These are phyloP conservation scores for Glaucidium brasilianum DNA, from an alignment of 2,113 vertebrate genomes.

Conservation along the genomic window DNA sequence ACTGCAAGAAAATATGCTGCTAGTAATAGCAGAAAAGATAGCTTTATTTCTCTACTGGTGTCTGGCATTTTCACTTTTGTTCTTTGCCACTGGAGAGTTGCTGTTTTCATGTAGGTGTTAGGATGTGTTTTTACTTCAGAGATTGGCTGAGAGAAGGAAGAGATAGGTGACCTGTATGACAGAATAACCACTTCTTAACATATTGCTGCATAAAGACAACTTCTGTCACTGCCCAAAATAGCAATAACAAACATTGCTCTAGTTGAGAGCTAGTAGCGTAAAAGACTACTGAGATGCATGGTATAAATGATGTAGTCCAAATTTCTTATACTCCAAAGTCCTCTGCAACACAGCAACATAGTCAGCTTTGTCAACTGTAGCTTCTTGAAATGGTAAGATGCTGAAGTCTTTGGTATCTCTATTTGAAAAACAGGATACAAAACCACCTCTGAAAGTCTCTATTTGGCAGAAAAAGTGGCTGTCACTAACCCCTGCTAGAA, in stretches of 20 bases:
- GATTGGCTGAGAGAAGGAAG: neutral
- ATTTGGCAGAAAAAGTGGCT: neutral
- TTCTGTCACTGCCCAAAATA: neutral
- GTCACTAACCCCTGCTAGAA: neutral
- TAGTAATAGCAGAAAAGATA: neutral
- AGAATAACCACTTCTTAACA: neutral
- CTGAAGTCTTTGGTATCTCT: neutral
- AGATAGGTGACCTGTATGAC: neutral
- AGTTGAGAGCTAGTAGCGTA: neutral
- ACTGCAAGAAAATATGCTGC: neutral
- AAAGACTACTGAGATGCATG: neutral
- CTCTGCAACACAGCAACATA: neutral
- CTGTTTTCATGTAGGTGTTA: neutral
- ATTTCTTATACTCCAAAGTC: neutral
- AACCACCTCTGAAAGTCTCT: neutral
- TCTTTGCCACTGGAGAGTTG: neutral
- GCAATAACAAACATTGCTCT: neutral
- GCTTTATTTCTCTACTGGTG: neutral
- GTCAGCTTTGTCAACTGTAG: neutral
- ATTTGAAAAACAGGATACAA: neutral
- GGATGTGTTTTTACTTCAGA: neutral
- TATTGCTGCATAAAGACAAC: neutral
- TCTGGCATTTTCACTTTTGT: neutral
- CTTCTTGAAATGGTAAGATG: neutral
- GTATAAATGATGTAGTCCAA: neutral